Percentiles rank a stretch among this genome's conserved stretches.
These are phyloP conservation scores for Zoanthus sociatus DNA, from an alignment of 92 coral and sea anemone species.

Conservation along the genomic window DNA sequence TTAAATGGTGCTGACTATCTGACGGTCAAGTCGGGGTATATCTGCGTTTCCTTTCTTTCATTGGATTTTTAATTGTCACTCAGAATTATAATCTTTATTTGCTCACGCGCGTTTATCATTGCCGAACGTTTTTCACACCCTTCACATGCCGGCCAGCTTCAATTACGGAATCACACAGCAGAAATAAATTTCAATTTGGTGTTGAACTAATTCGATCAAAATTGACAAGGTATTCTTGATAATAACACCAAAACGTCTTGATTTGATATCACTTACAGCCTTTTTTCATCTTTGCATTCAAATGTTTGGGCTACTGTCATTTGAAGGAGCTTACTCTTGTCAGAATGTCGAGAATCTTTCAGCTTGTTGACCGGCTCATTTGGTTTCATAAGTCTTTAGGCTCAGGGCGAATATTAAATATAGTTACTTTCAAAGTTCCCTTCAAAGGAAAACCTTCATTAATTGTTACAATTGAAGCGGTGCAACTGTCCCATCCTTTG, in stretches of 20 bases:
- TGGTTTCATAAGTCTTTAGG: conserved; percentile 59
- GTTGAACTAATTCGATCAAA: neutral
- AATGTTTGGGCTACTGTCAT: conserved; percentile 26
- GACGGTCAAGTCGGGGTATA: conserved; percentile 25
- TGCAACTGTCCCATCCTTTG: neutral
- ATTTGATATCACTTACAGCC: neutral
- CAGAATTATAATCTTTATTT: conserved; percentile 17
- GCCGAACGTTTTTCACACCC: conserved; percentile 36
- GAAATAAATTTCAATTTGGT: conserved; percentile 10
- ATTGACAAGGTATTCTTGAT: neutral
- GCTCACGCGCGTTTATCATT: neutral
- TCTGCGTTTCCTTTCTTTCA: conserved; percentile 28
- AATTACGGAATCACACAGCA: conserved; percentile 4
- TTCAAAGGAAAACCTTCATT: conserved; percentile 15
- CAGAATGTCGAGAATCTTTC: conserved; percentile 2
- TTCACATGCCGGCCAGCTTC: conserved; percentile 1
- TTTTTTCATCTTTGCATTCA: neutral
- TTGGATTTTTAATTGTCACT: conserved; percentile 32
- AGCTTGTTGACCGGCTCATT: conserved; percentile 73
- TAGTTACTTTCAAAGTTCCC: conserved; percentile 63
- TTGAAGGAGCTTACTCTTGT: conserved; percentile 36
- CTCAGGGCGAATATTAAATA: conserved; percentile 69
- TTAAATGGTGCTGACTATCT: conserved; percentile 28
- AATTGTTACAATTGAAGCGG: neutral
- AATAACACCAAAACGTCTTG: neutral